Base-by-base conservation (phyloP, 2,113 vertebrate species). In the Parotia lawesii region DNA sequence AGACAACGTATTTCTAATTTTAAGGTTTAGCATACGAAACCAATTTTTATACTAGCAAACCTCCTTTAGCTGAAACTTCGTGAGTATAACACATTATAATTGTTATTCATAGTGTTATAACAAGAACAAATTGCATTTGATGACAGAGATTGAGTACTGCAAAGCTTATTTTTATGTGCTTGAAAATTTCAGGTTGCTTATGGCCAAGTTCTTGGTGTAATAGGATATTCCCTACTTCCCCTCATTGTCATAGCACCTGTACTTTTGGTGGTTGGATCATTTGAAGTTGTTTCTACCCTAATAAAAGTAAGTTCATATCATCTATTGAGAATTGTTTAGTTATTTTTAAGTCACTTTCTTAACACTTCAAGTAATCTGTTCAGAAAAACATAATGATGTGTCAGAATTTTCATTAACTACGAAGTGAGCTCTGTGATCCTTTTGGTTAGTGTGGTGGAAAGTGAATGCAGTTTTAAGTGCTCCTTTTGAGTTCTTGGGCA, bases 161-260 rank as follows among this genome's bases (percentile, higher is more conserved):
- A 86, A 92, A 72, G 28, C 15, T 79, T 81, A 47, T 4, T 47
- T 80, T 79, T 51, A 22, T 94, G 56, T 94, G 44, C 84, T 95
- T 96, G 87, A 94, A 97, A 97, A 95, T 97, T 96, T 90, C 97
- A 99, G 99, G 99, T 99, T 95, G 99, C 99, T 38, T 99, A 99
- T 79, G 99, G 99, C 57, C 99, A 99, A 96, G 99, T 99, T 83
- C 98, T 99, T 54, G 99, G 99, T 87, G 99, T 99, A 90, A 99
- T 99, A 94, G 99, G 99, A 95, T 99, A 99, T 97, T 99, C 99
- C 57, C 97, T 99, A 79, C 99, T 99, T 93, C 99, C 99, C 80
- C 98, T 99, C 94, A 99, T 99, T 96, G 99, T 99, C 94, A 99
- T 99, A 97, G 98, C 98, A 69, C 99, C 99, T 65, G 83, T 99